Evolutionary conservation across 2,113 vertebrate species (phyloP).

Genomic region (Anser brachyrhynchus): DNA sequence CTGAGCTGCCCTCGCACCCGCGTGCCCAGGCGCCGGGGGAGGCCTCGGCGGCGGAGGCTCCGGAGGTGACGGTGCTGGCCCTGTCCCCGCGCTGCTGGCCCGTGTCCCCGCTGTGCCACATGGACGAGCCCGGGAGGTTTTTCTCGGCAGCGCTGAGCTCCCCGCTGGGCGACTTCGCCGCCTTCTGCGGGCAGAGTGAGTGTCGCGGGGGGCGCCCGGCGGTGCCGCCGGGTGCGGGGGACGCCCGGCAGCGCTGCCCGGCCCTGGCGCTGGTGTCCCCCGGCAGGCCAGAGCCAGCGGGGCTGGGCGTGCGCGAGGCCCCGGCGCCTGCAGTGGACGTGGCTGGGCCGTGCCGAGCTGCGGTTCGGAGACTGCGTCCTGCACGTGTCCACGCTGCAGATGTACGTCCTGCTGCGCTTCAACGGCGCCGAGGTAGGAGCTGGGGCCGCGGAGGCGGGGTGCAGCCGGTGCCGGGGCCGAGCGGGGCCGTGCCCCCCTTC

Average conservation of each 20-base stretch:
- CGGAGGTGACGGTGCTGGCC: constrained; percentile 85
- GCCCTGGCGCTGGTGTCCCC: rapidly evolving
- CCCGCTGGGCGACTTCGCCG: constrained; percentile 82
- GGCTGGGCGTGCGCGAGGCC: constrained; percentile 72
- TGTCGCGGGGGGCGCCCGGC: rapidly evolving
- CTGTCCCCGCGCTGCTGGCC: constrained; percentile 91
- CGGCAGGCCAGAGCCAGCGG: constrained; percentile 82
- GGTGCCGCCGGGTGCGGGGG: background rate
- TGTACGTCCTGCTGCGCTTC: constrained; percentile 92
- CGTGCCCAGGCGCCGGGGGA: constrained; percentile 70
- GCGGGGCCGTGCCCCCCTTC: rapidly evolving
- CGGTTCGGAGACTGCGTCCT: constrained; percentile 82
- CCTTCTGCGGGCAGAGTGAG: constrained; percentile 91
- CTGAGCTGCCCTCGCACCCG: rapidly evolving
- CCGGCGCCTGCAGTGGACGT: constrained; percentile 90
- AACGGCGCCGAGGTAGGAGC: constrained; percentile 80
- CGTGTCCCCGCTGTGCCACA: constrained; percentile 80
- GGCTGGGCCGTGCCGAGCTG: constrained; percentile 90
- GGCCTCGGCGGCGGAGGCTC: constrained; percentile 54
- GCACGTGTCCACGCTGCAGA: constrained; percentile 92
- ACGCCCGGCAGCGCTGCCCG: background rate
- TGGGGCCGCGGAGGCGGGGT: rapidly evolving
- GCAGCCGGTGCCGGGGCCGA: rapidly evolving
- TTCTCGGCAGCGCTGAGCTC: constrained; percentile 81
- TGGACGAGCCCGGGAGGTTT: constrained; percentile 77